Base-by-base conservation (phyloP, 1,140 invertebrate genomes). In the Mizuhopecten yessoensis region DNA sequence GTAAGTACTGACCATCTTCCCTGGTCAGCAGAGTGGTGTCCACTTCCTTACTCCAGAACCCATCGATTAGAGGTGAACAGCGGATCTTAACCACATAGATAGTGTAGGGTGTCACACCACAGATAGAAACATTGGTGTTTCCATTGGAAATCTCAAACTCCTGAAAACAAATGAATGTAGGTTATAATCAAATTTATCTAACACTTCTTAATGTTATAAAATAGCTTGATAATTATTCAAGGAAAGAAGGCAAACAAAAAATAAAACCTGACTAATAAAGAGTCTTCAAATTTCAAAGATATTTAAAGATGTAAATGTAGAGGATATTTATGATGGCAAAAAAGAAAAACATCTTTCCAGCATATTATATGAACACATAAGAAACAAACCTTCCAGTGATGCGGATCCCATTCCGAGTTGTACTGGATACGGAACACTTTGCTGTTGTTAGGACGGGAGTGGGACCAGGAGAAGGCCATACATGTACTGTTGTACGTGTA, bases 31-130 rank as follows among this genome's bases (percentile, higher is more conserved):
- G 88, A 3, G 87, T 91, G 33, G 88, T 88, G n/a, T 75, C 88
- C 34, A 91, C 89, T 34, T 88, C 87, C 33, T 94, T 91, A 91
- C 93, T 93, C 92, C 87, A 89, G 87, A 88, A 90, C n/a, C 91
- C 91, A 57, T 90, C 89, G 29, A 33, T 42, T n/a, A 49, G 39
- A 45, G 93, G 93, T 42, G 86, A 88, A 49, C 90, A 89, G 34
- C 88, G 49, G 20, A 94, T 90, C 23, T 91, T 90, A 0, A 94
- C 86, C 45, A 90, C 92, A 75, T 94, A 94, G 86, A 88, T 42
- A 45, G 93, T 92, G 87, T 92, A 89, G 33, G 93, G 93, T 0
- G 89, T 90, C 75, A 94, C 75, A 23, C 86, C 86, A 88, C 93
- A 94, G 23, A 92, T 90, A 2, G 57, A 29, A n/a, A 75, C 57